phyloP scores from a whole-genome alignment of 2,888 invertebrate genomes.

The Lasius fuliginosus region DNA sequence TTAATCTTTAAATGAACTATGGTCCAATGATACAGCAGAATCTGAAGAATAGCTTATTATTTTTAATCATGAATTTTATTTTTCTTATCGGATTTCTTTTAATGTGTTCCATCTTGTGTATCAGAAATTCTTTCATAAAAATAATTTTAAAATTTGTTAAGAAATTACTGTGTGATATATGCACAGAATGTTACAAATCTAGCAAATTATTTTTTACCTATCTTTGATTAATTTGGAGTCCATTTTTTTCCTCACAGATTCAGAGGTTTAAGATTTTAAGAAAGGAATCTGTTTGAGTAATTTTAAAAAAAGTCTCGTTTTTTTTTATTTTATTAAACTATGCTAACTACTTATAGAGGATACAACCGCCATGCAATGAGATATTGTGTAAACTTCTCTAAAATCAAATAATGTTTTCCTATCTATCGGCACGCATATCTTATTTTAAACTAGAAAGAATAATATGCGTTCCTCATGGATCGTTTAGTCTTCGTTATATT shows the following conservation, averaged over 20 bases:
- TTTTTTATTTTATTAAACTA: not conserved
- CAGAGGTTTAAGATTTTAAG: not conserved
- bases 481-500: not conserved
- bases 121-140: not conserved
- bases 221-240: not conserved
- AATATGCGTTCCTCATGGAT: not conserved
- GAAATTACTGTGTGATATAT: not conserved
- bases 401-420: slow-evolving; percentile 66
- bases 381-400: slow-evolving; percentile 53
- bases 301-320: not conserved
- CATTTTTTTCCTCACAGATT: not conserved
- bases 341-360: not conserved
- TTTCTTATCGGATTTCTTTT: not conserved
- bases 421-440: slow-evolving; percentile 46
- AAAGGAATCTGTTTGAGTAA: slow-evolving; percentile 9
- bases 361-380: slow-evolving; percentile 25
- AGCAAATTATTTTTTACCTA: not conserved
- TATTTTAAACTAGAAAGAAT: slow-evolving; percentile 34
- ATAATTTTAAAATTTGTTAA: not conserved
- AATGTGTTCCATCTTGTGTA: not conserved
- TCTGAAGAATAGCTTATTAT: not conserved
- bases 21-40: not conserved
- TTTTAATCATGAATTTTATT: not conserved
- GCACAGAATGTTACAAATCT: not conserved
- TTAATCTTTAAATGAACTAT: not conserved